Base-by-base conservation (phyloP, 2,888 invertebrate genomes). In the Prosopocoilus inquinatus region DNA sequence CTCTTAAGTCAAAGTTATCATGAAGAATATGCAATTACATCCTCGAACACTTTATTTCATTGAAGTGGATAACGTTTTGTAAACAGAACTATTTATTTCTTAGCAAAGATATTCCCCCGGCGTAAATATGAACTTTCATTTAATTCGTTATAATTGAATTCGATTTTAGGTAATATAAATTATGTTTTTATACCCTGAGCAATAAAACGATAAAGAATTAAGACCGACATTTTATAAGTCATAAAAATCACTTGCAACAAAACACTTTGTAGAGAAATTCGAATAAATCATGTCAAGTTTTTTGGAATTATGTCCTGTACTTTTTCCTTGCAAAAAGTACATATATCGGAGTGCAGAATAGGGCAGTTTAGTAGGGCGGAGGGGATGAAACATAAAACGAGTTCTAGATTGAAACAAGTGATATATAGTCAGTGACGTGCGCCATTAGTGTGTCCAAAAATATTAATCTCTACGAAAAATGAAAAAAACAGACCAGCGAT, bases 391-490 rank as follows among this genome's bases (percentile, higher is more conserved):
- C 76, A 76, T 77, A 78, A 78, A 77, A 77, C 77, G 76, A 72
- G 74, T 68, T 74, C 76, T 77, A 77, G 77, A 78, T 78, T 77
- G 78, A 77, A 77, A 77, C 77, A 76, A 77, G 77, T 78, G 78
- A 78, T 78, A 77, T 78, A 78, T 78, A 74, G 77, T 72, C 75
- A 75, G 75, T 76, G 78, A 78, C 77, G 76, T 75, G 74, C 74
- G 73, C 77, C 77, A 78, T 78, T 78, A 78, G 77, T 75, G 76
- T 77, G 78, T 78, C 78, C 77, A 67, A 78, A 78, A 78, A 78
- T 78, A 78, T 78, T 78, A 78, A 78, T 78, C 77, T 78, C 77
- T 71, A 68, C 73, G 73, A 76, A 75, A 75, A 76, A 75, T 72
- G 73, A 75, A 74, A 74, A 28, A 76, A 75, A 74, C 71, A 67